Evolutionary conservation across 1,140 invertebrate species (phyloP).

Genomic region (Sminthurinus signatus): DNA sequence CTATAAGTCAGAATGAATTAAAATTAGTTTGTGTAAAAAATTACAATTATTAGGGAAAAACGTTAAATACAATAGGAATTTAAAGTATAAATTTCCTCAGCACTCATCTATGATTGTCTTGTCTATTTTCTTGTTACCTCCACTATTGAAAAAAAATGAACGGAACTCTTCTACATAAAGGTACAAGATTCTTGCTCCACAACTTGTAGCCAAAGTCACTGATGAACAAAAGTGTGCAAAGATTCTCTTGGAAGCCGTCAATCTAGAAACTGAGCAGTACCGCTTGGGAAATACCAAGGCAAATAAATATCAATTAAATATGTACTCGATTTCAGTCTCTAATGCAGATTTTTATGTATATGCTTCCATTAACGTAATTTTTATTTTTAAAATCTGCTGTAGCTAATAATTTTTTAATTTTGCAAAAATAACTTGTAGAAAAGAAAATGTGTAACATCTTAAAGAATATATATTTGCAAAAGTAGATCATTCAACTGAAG

Average conservation of each 20-base stretch:
- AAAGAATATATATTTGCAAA: constrained; percentile 6
- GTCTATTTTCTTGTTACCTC: too few relatives aligned
- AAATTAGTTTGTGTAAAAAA: too few relatives aligned
- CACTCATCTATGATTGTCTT: too few relatives aligned
- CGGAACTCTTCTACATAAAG: constrained; percentile 14
- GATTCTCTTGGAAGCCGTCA: constrained; percentile 52
- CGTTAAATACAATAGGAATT: too few relatives aligned
- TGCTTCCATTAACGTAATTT: neutral
- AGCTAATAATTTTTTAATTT: neutral
- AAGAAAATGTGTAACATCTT: too few relatives aligned
- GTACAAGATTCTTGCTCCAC: constrained; percentile 40
- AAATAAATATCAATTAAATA: too few relatives aligned
- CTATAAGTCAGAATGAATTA: too few relatives aligned
- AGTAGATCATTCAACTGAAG: too few relatives aligned
- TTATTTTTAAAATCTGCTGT: neutral
- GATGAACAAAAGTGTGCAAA: constrained; percentile 55
- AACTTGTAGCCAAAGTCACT: constrained; percentile 45
- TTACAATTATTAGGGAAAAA: too few relatives aligned
- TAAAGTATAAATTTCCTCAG: too few relatives aligned
- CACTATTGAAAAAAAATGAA: too few relatives aligned
- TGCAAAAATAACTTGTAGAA: neutral
- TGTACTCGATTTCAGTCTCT: neutral
- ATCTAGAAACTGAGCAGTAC: constrained; percentile 56
- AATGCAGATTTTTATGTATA: neutral
- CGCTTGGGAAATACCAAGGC: constrained; percentile 60